Evolutionary conservation across 2,113 vertebrate genomes (phyloP).

Genomic region (Sprattus sprattus): DNA sequence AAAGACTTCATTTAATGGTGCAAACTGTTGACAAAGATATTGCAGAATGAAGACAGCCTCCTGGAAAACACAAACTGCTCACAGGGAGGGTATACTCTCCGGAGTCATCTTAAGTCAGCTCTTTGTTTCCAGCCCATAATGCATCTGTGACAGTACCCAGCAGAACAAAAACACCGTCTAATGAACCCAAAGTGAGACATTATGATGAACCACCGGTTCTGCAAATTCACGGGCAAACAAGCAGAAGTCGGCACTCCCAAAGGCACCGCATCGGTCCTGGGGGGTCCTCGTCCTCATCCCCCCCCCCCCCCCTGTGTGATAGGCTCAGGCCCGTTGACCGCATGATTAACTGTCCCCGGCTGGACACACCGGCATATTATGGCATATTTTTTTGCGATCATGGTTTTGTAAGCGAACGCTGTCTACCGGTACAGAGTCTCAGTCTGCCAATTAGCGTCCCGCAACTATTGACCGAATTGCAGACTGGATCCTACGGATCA

Average conservation of each 20-base stretch:
- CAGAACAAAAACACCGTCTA: constrained; percentile 1
- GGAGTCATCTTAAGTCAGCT: not conserved
- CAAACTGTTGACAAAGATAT: not conserved
- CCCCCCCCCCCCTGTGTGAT: not conserved
- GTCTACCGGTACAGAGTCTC: constrained; percentile 11
- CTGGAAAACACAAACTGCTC: not conserved
- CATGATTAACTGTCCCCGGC: constrained; percentile 27
- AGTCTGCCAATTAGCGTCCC: constrained; percentile 47
- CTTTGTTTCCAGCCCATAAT: not conserved
- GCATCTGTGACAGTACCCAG: not conserved
- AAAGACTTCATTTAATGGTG: not conserved
- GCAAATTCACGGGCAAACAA: not conserved
- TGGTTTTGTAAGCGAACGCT: constrained; percentile 24
- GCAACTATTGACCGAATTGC: constrained; percentile 41
- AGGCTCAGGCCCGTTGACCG: not conserved
- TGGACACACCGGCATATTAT: constrained; percentile 11
- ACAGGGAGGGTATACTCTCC: not conserved
- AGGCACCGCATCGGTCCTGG: not conserved
- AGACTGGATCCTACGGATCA: constrained; percentile 35
- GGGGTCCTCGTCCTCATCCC: not conserved
- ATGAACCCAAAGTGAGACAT: constrained; percentile 9
- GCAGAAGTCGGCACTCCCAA: not conserved
- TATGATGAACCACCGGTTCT: not conserved
- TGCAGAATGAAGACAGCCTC: not conserved
- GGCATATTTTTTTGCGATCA: not conserved